Base-by-base conservation (phyloP, 2,113 vertebrate genomes). In the Alosa alosa region DNA sequence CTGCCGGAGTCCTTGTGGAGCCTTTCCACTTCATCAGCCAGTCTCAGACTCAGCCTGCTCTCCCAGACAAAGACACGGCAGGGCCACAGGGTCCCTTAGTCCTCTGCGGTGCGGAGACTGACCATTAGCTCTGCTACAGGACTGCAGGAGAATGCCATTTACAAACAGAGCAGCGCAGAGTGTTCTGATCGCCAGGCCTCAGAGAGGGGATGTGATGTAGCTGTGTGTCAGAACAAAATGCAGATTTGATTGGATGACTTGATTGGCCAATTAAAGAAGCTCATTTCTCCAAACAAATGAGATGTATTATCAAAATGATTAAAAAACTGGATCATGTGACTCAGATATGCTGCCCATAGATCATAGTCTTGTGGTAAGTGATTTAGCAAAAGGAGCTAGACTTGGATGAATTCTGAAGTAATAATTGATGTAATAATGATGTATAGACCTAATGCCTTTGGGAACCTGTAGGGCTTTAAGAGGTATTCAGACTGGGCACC, bases 21-120 rank as follows among this genome's bases (percentile, higher is more conserved):
- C 87, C 91, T 94, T 94, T 93, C 92, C 90, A 36, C 64, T 36
- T 72, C 4, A 72, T 72, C 64, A 31, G 64, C 64, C 64, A 36
- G 52, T 50, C 75, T 36, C 64, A 72, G 64, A 2, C 64, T 44
- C 84, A 68, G 31, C 31, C 39, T 46, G 25, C 7, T 44, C 84
- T 17, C 60, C 55, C 18, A n/a, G 60, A 8, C 20, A n/a, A 20
- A 64, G 60, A 64, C 20, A 64, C 60, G 41, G 41, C 41, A 8
- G 60, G 22, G 20, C 60, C 20, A 4, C 4, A 64, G 55, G 20
- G n/a, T 20, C 60, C 60, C 60, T n/a, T 20, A 64, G 60, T 64
- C 20, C 60, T 25, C 22, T 25, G 22, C 8, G 64, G 9, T 36
- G 64, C 9, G 25, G 31, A 15, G n/a, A 72, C 10, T 25, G 64